Percentiles rank a stretch among this genome's conserved stretches.
Evolutionary conservation across 2,113 vertebrate species (phyloP).

Genomic region (Pseudopipra pipra): DNA sequence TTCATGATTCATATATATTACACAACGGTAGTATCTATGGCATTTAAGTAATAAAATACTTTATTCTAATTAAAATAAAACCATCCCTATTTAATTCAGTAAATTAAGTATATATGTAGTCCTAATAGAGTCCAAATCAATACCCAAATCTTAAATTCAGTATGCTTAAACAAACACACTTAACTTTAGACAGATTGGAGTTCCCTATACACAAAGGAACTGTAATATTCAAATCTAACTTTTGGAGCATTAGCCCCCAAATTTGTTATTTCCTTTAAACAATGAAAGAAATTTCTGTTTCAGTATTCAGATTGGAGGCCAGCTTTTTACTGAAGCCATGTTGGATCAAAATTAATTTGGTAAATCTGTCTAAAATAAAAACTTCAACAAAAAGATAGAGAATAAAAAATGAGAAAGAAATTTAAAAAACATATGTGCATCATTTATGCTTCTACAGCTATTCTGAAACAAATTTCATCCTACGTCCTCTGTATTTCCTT

Average conservation of each 20-base stretch:
- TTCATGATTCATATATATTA: accelerated
- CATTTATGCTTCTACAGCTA: neutral
- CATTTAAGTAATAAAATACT: neutral
- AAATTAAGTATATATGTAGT: neutral
- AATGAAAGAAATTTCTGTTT: neutral
- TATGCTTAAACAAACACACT: neutral
- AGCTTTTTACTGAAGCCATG: neutral
- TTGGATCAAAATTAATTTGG: neutral
- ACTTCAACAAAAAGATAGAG: neutral
- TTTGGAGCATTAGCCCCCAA: neutral
- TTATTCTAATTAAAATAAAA: neutral
- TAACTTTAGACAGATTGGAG: neutral
- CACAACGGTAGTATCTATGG: neutral
- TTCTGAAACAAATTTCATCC: neutral
- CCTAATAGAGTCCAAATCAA: neutral
- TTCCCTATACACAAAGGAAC: neutral
- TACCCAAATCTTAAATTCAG: neutral
- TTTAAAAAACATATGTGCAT: neutral
- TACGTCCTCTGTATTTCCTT: neutral
- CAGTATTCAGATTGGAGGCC: neutral
- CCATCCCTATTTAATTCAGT: neutral
- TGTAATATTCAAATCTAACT: neutral
- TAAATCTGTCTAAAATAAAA: neutral
- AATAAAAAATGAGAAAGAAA: neutral
- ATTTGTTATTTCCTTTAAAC: neutral